Base-by-base conservation (phyloP, 2,888 invertebrate genomes). In the Melolontha melolontha region DNA sequence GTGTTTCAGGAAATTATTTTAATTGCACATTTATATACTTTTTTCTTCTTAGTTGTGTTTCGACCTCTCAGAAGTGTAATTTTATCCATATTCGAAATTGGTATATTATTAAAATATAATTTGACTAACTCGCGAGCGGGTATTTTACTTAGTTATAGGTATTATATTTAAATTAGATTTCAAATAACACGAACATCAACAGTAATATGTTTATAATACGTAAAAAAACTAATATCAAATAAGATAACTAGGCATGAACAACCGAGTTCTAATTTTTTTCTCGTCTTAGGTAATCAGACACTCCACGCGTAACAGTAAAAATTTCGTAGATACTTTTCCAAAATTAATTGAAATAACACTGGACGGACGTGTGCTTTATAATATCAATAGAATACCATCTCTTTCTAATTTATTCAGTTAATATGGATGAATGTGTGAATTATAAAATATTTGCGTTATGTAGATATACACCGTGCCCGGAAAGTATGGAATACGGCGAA, bases 1-100 rank as follows among this genome's bases (percentile, higher is more conserved):
- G 41, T 22, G 55, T 57, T 29, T 22, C 17, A 44, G 44, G 22
- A 57, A 57, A 57, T 57, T 57, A 57, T 57, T 57, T 57, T 57
- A 57, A 57, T 57, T 57, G 14, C 42, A 42, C 57, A 44, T 57
- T 57, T 27, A 27, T 57, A 57, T 29, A 6, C 2, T 47, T 17
- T 16, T 47, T 16, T 14, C n/a, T 44, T 14, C 12, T 14, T 44
- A 5, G 8, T 49, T 49, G 49, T 49, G 22, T 22, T 34, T 34
- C 8, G 10, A 10, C 34, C n/a, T 34, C 34, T 22, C 14, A 14
- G 5, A 47, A 22, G 22, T 22, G 16, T 49, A 49, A 16, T 22
- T 49, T 22, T 22, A 17, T 49, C 22, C 17, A 49, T 49, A 49
- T 17, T 49, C 17, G 22, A 49, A 49, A 22, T 49, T 16, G 49